Base-by-base conservation (phyloP, 2,888 invertebrate species). In the Lysandra bellargus region DNA sequence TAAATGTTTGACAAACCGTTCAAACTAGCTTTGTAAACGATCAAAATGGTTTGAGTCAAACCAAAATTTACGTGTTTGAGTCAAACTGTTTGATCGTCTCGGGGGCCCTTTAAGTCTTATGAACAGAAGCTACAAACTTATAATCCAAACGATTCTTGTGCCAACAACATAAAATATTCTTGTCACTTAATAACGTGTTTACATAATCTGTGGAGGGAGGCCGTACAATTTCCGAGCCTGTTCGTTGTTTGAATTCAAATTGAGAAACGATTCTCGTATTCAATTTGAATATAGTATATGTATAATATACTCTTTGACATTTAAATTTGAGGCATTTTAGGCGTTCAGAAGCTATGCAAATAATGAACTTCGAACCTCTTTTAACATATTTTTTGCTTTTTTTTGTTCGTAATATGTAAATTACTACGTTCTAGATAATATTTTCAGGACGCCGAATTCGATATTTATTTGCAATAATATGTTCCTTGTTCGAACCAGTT, bases 181-280 rank as follows among this genome's bases (percentile, higher is more conserved):
- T 57, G 76, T 53, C 33, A 76, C 75, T 53, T 53, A 53, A 53
- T 57, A 57, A 33, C 76, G 76, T 76, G 76, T 57, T 53, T 76
- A 61, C 75, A 75, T 79, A 79, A 79, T 79, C 79, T 79, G 79
- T 64, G 79, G 60, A 49, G 64, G 79, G 60, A 49, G 64, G 79
- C 61, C 75, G 61, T 61, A 75, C 64, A 79, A 79, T 64, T 79
- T 75, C 75, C 79, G 60, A 40, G 49, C 44, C 79, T 49, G 75
- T 64, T 75, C 75, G 79, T 75, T 75, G 74, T 79, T 79, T 75
- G 75, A 79, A 79, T 79, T 79, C 79, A 79, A 75, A 79, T 79
- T 61, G 79, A 74, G 79, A 79, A 79, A 61, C 74, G 79, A 79
- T 49, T 75, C 75, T 76, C 33, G 44, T 75, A 57, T 76, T 53